Evolutionary conservation across 2,888 invertebrate species (phyloP).

Genomic region (Erpobdella octoculata): DNA sequence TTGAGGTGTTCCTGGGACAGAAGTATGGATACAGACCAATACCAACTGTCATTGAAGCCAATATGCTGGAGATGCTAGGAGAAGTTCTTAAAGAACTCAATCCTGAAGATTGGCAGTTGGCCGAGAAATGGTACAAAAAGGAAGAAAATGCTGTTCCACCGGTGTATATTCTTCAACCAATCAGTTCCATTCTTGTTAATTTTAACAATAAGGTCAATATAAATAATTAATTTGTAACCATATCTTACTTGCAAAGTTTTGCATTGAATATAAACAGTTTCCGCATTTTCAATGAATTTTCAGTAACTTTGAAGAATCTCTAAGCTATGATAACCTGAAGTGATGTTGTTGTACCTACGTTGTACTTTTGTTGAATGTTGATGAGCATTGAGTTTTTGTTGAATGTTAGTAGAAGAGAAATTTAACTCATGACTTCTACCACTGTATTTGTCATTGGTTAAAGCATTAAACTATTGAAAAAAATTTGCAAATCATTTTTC

Average conservation of each 20-base stretch:
- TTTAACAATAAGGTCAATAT: slow-evolving; percentile 85
- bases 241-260: neutral
- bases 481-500: neutral
- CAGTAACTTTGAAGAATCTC: too few species aligned
- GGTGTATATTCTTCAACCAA: slow-evolving; percentile 86
- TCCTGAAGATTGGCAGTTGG: slow-evolving; percentile 66
- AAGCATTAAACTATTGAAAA: neutral
- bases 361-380: too few species aligned
- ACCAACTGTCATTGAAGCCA: slow-evolving; percentile 85
- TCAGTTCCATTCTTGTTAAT: slow-evolving; percentile 89
- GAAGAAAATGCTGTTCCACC: slow-evolving; percentile 93
- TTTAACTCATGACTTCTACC: too few species aligned
- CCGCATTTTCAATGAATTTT: too few species aligned
- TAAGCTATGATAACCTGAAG: too few species aligned
- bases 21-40: slow-evolving; percentile 97
- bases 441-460: too few species aligned
- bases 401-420: too few species aligned
- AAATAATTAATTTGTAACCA: neutral
- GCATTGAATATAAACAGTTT: neutral
- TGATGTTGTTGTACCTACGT: too few species aligned
- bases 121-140: slow-evolving; percentile 91
- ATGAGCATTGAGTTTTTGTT: too few species aligned
- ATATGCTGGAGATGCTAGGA: slow-evolving; percentile 73
- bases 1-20: slow-evolving; percentile 84
- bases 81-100: slow-evolving; percentile 62